Base-by-base conservation (phyloP, 2,888 invertebrate genomes). In the Thera britannica region DNA sequence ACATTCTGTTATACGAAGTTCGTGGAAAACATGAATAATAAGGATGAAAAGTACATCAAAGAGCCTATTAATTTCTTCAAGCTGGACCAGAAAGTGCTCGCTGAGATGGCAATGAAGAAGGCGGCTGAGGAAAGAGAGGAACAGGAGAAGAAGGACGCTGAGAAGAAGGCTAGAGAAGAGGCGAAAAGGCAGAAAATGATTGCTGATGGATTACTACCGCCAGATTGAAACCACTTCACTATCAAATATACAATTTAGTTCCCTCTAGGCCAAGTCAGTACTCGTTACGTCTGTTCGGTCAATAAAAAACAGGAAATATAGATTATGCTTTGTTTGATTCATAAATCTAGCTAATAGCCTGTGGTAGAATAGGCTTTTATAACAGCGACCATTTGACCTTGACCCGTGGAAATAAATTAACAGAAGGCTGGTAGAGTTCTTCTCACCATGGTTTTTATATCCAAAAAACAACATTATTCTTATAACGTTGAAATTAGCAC, bases 21-120 rank as follows among this genome's bases (percentile, higher is more conserved):
- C 76, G 83, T 93, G 12, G 93, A 93, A 59, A 88, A 87, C 61
- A 91, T 93, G 90, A 93, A 93, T 62, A 78, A 73, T 11, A 92
- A 86, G 60, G 93, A 93, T 71, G 74, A 65, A 34, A 88, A 81
- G 67, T 91, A 84, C 74, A 76, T 86, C 9, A 82, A 84, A 55
- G 93, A 93, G 71, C 93, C 93, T 0, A 81, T 93, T 5, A 93
- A 93, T 78, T 93, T 78, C 84, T 93, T 89, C 66, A 93, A 93
- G 74, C 72, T 93, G 34, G 93, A 93, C 65, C 93, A 93, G 77
- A 92, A 90, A 75, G 90, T 90, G 8, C 78, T 93, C 65, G 90
- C 91, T 62, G 91, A 77, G 64, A 85, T 93, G 89, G 93, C 93
- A 0, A 70, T 86, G 3, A 79, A 86, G 84, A 93, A 89, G 77